Conservation (phyloP, 2,797 vertebrate species). For the Lophura swinhoii region DNA sequence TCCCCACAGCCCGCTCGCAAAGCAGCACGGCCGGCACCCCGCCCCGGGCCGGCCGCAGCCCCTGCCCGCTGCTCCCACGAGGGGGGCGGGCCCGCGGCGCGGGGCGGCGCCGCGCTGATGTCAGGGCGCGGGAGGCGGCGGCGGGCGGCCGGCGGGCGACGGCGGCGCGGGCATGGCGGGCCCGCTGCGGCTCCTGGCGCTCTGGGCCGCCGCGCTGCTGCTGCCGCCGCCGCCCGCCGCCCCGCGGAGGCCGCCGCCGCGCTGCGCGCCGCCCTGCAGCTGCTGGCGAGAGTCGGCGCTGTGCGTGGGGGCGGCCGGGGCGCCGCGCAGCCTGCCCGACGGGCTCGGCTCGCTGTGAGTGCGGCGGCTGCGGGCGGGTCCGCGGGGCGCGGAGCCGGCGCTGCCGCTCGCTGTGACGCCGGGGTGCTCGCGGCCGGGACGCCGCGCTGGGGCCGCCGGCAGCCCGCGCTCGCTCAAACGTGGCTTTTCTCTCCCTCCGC, state of each 20-base stretch:
- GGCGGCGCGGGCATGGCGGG: not conserved
- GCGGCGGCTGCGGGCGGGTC: not conserved
- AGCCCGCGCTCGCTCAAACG: not conserved
- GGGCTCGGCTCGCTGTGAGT: conserved; percentile 95
- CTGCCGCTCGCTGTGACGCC: too few species aligned
- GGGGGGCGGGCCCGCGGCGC: not conserved
- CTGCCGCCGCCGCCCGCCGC: conserved; percentile 56
- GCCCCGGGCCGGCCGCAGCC: too few species aligned
- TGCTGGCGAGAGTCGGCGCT: conserved; percentile 96
- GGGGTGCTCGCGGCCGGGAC: too few species aligned
- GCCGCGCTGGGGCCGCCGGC: not conserved
- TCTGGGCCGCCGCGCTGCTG: conserved; percentile 65
- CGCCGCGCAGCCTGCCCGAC: conserved; percentile 86
- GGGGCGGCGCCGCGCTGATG: conserved; percentile 84
- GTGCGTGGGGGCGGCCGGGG: conserved; percentile 90
- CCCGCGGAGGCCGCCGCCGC: conserved; percentile 79
- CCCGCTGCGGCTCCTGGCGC: not conserved
- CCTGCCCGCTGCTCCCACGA: too few species aligned
- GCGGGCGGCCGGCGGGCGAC: not conserved
- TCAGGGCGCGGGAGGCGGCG: conserved; percentile 82
- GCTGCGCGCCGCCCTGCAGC: conserved; percentile 91
- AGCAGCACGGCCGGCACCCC: too few species aligned
- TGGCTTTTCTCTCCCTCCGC: not conserved
- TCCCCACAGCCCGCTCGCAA: too few species aligned
- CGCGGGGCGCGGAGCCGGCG: not conserved